A percentile compares a stretch with the other conserved stretches of the same genome.
phyloP scores from a whole-genome alignment of 2,888 invertebrate genomes.

The Timandra comae region DNA sequence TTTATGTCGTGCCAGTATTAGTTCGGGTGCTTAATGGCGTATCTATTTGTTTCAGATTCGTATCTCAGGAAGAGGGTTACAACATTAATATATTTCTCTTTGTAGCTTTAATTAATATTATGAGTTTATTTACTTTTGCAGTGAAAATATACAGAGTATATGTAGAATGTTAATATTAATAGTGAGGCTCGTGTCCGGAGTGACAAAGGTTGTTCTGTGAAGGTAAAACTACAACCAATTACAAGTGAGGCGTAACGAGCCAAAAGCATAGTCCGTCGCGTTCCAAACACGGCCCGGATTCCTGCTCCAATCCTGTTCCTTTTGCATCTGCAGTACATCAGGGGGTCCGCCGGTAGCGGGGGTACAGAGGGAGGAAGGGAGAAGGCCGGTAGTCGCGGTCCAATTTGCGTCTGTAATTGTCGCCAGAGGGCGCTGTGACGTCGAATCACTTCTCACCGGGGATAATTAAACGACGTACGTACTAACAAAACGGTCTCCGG shows the following conservation, averaged over 20 bases:
- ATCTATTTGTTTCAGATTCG: no score
- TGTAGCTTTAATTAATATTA: no score
- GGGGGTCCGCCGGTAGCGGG: neutral
- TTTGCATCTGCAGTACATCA: conserved; percentile 7
- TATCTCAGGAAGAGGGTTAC: no score
- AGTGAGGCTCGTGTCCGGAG: no score
- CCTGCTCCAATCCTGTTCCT: conserved; percentile 5
- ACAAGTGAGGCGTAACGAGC: conserved; percentile 2
- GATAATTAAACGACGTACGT: conserved; percentile 41
- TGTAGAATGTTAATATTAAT: no score
- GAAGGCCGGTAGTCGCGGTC: conserved; percentile 20
- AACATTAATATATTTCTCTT: no score
- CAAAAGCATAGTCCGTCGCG: conserved; percentile 1
- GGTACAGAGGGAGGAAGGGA: neutral
- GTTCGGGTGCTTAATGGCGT: no score
- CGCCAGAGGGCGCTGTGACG: conserved; percentile 32
- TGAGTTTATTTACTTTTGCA: no score
- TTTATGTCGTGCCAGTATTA: no score
- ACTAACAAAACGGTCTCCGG: conserved; percentile 10
- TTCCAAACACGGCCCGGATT: no score
- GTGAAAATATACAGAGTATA: no score
- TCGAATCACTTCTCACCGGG: conserved; percentile 42
- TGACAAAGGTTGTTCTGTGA: neutral
- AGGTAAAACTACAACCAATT: neutral
- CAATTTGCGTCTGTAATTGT: conserved; percentile 46